phyloP scores from a whole-genome alignment of 37 sponge, comb jelly and placozoan species.

The Haliclona indistincta region DNA sequence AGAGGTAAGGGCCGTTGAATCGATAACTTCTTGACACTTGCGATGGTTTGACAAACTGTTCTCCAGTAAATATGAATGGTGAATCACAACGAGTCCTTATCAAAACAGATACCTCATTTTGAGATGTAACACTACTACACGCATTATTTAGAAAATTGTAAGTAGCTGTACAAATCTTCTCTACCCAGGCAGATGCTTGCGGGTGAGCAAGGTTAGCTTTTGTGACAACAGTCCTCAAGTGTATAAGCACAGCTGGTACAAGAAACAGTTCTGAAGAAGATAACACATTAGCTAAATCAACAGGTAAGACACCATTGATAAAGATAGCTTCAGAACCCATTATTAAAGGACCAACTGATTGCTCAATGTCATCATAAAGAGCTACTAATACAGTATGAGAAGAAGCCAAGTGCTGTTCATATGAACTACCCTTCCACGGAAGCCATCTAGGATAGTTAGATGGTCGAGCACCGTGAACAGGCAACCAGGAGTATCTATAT shows the following conservation, averaged over 20 bases:
- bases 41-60: conserved; percentile 17
- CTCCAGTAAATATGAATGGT: conserved; percentile 51
- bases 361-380: too few relatives aligned
- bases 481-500: conserved; percentile 33
- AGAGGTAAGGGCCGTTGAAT: conserved; percentile 48
- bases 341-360: conserved; percentile 1
- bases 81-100: too few relatives aligned
- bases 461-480: conserved; percentile 22
- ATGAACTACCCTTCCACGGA: conserved; percentile 40
- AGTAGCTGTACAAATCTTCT: too few relatives aligned
- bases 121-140: too few relatives aligned
- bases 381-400: neutral
- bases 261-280: too few relatives aligned
- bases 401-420: neutral
- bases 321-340: conserved; percentile 47
- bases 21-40: conserved; percentile 24
- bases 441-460: conserved; percentile 29
- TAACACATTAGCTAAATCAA: too few relatives aligned
- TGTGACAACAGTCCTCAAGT: too few relatives aligned
- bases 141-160: too few relatives aligned
- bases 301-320: neutral
- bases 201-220: too few relatives aligned
- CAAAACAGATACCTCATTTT: too few relatives aligned
- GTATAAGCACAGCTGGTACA: too few relatives aligned
- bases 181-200: too few relatives aligned